Base-by-base conservation (phyloP, 35 echinoderm and acorn worm species). In the Ptychodera flava region DNA sequence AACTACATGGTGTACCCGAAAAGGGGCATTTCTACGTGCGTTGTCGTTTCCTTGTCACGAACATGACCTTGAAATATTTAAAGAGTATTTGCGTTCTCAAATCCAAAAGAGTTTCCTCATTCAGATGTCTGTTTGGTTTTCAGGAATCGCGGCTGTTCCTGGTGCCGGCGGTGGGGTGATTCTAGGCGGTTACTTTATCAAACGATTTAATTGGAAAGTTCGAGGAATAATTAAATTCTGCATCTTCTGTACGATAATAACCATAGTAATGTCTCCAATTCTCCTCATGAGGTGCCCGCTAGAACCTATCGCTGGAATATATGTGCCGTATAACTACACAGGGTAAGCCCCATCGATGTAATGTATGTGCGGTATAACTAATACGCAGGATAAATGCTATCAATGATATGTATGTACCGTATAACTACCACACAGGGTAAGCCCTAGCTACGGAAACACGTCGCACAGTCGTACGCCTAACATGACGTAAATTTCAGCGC, bases 221-320 rank as follows among this genome's bases (percentile, higher is more conserved):
- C 35, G 77, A 29, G 92, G 92, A 16, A 93, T 86, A 85, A 37
- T 93, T 16, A 80, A 81, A 78, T 86, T 91, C 37, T 86, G 89
- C 79, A 85, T 86, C 1, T 6, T 76, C 33, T n/a, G 35, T 15
- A 86, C 83, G 1, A 0, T 89, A 1, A n/a, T 90, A 1, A 83
- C 85, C 33, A 86, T 89, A 32, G 15, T 93, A 14, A 28, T 85
- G 15, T 0, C 85, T 15, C 86, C 80, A 30, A 37, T 35, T 33
- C 30, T 90, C 16, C 37, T 93, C 31, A 31, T 93, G n/a, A 81
- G 77, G 32, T 93, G 92, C 30, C 88, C 92, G 22, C 92, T 90
- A 34, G 87, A 90, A 78, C 76, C 77, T 83, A 27, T 93, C 12
- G 92, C 88, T 33, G 92, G 92, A 16, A 38, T 93, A 35, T 82